Evolutionary conservation across 2,888 invertebrate species (phyloP), one percentile per base, ranked within the genome.

Genomic region (Encarsia formosa): DNA sequence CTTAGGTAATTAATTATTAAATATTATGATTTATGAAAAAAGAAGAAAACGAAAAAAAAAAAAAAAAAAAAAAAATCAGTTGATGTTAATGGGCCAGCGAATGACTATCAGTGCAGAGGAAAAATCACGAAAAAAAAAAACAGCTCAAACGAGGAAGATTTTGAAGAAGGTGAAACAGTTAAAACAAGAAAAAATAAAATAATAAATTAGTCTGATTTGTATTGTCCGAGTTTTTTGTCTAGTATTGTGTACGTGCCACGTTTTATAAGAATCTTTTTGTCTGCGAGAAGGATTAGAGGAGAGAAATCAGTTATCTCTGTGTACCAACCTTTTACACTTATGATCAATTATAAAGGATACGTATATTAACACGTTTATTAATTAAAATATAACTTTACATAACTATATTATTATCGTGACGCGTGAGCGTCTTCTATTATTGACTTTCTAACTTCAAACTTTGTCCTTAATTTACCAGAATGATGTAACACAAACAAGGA

Each of bases 201-300:
- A 58, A 58, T 63, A 62, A 66, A 65, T 66, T 67, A 71, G 67
- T 70, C 65, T 66, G 69, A 69, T 69, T 71, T 70, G 68, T 73
- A 67, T 70, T 69, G 69, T 71, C 68, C 63, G 58, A 67, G 67
- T 70, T 71, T n/a, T 70, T 71, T 68, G 70, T 70, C 67, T 70
- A 70, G 66, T 71, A 70, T 69, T 69, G 70, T 73, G 69, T 66
- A 69, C 66, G 71, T 72, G 67, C 68, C 66, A 70, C 70, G 66
- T 70, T 71, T 73, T 71, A 66, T 70, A 70, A 68, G 67, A n/a
- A n/a, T 68, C 66, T 67, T 66, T 72, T 68, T 69, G 65, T 68
- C 67, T 65, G 67, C 69, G 66, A 61, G 60, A 60, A 64, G 54
- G 62, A 66, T 63, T 43, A 37, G 11, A 11, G 26, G 26, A 8